phyloP scores from a whole-genome alignment of 2,888 invertebrate species.

The Seladonia tumulorum region DNA sequence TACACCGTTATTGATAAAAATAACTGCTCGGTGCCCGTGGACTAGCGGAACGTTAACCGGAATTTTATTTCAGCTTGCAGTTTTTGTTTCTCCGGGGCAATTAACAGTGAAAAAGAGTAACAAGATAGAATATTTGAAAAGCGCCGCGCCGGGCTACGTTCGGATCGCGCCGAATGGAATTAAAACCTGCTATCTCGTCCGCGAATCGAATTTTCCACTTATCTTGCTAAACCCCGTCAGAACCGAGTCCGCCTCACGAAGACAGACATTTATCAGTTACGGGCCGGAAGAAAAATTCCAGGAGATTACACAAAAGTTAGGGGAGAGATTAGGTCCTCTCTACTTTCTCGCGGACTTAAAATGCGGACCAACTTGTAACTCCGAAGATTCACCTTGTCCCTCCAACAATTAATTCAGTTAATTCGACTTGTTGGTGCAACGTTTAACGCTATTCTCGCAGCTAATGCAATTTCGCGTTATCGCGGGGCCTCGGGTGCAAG shows the following conservation, averaged over 20 bases:
- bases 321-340: conserved; percentile 38
- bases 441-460: neutral
- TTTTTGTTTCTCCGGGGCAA: neutral
- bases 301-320: conserved; percentile 44
- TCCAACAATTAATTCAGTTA: conserved; percentile 46
- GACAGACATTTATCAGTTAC: conserved; percentile 40
- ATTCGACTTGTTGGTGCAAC: conserved; percentile 45
- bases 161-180: conserved; percentile 30
- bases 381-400: conserved; percentile 10
- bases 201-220: conserved; percentile 53
- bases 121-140: conserved; percentile 14
- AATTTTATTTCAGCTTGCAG: neutral
- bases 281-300: conserved; percentile 25
- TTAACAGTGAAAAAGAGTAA: neutral
- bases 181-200: conserved; percentile 18
- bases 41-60: neutral
- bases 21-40: neutral
- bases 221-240: neutral
- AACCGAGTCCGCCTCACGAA: conserved; percentile 13
- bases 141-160: neutral
- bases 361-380: conserved; percentile 19
- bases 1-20: neutral
- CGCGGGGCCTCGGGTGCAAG: neutral
- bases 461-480: neutral
- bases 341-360: conserved; percentile 35